These are phyloP conservation scores for Sitta carolinensis DNA, from an alignment of 2,797 vertebrate genomes.

Conservation along the genomic window DNA sequence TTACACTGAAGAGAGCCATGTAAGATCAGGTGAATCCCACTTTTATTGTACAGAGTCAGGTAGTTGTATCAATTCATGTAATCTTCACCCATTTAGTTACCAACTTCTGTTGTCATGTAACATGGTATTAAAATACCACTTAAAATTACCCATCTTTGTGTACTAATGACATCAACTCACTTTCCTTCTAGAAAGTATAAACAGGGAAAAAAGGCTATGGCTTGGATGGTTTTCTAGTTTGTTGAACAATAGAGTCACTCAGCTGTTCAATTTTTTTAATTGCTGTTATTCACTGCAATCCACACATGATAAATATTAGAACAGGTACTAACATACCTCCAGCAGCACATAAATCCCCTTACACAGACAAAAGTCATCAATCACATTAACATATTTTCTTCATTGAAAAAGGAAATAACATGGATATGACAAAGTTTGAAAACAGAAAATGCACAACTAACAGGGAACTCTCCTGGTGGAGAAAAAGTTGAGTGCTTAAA, in stretches of 20 bases:
- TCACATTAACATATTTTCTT: not conserved
- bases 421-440: not conserved
- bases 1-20: not conserved
- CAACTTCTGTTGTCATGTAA: not conserved
- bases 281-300: not conserved
- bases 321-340: not conserved
- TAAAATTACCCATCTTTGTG: not conserved
- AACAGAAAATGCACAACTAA: not conserved
- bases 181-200: not conserved
- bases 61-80: not conserved
- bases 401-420: not conserved
- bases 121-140: not conserved
- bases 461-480: not conserved
- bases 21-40: not conserved
- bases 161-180: not conserved
- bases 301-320: not conserved
- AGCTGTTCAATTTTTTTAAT: not conserved
- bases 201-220: not conserved
- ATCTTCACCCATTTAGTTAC: not conserved
- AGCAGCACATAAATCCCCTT: not conserved
- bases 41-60: not conserved
- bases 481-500: not conserved
- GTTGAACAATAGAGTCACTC: not conserved
- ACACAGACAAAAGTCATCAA: not conserved
- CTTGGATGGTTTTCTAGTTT: not conserved